Evolutionary conservation across 2,888 invertebrate species (phyloP), one percentile per base, ranked within the genome.

Genomic region (Scaptomyza cyrtandrae): DNA sequence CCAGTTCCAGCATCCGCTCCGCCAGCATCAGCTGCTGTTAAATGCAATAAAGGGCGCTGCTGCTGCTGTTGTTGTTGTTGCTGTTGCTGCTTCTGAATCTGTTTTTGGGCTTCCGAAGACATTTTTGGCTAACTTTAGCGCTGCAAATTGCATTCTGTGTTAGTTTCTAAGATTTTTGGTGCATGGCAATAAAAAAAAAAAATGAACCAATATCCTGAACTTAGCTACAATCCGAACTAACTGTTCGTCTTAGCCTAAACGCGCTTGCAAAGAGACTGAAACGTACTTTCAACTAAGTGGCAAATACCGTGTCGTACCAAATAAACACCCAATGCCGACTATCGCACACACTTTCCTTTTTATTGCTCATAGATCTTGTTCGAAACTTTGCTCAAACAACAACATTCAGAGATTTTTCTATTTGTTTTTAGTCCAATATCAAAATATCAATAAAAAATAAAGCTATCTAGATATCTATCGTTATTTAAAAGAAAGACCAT

Each of bases 91-190:
- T 19, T 19, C 19, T 19, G 19, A 19, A 19, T 19, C 19, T 19
- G 19, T 19, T 19, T 19, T 19, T 50, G 50, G 50, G 50, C 76
- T 61, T 62, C 43, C 46, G 78, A 78, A 41, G 75, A 78, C 78
- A 77, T 79, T 71, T 67, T 68, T 49, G 66, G 73, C 69, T 66
- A 67, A 60, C 41, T 55, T 52, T 65, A 63, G 46, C 55, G 65
- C 85, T 88, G 88, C 71, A 88, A 88, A 29, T 64, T 65, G 61
- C 81, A 82, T 86, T 70, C 65, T 80, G 41, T 60, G 37, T 71
- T 80, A 50, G 19, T 35, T 19, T 13, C 5, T 48, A 33, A 33
- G 13, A 19, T 13, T 31, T 9, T 6, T 14, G 13, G n/a, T 65
- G 67, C 59, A 56, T 77, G 14, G 35, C 48, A 16, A 19, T 4